These are phyloP conservation scores for Bradysia coprophila DNA, from an alignment of 1,140 invertebrate genomes.

Conservation along the genomic window DNA sequence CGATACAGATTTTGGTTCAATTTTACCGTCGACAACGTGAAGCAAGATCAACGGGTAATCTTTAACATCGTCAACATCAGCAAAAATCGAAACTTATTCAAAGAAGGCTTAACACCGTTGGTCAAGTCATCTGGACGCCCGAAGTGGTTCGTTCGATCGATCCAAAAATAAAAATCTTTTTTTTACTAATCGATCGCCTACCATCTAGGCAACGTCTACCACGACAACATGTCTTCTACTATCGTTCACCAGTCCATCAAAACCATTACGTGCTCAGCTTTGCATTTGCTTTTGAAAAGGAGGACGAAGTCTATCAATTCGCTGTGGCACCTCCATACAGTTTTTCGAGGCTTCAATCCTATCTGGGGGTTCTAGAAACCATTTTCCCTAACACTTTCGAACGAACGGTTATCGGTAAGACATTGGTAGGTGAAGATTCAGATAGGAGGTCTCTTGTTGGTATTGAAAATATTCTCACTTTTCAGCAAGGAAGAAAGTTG, in stretches of 20 bases:
- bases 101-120: constrained; percentile 79
- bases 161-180: constrained; percentile 1
- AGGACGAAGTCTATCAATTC: constrained; percentile 89
- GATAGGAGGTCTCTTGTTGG: not conserved
- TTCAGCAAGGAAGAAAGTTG: constrained; percentile 72
- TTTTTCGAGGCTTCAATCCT: constrained; percentile 72
- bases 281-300: constrained; percentile 83
- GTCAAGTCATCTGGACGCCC: constrained; percentile 77
- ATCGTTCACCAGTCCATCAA: constrained; percentile 73
- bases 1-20: constrained; percentile 92
- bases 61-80: constrained; percentile 97
- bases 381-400: constrained; percentile 17
- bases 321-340: constrained; percentile 85
- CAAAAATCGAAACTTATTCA: constrained; percentile 76
- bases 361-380: constrained; percentile 58
- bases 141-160: constrained; percentile 58
- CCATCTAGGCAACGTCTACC: constrained; percentile 74
- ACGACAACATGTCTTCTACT: constrained; percentile 81
- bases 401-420: constrained; percentile 12
- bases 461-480: constrained; percentile 6
- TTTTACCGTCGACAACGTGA: constrained; percentile 94
- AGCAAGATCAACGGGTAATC: constrained; percentile 81
- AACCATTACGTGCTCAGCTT: constrained; percentile 88
- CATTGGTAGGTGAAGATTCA: constrained; percentile 9
- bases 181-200: no score